Evolutionary conservation across 64 coral and sea anemone species (phyloP), one percentile per base, ranked within the genome.

Genomic region (Porites australiensis): DNA sequence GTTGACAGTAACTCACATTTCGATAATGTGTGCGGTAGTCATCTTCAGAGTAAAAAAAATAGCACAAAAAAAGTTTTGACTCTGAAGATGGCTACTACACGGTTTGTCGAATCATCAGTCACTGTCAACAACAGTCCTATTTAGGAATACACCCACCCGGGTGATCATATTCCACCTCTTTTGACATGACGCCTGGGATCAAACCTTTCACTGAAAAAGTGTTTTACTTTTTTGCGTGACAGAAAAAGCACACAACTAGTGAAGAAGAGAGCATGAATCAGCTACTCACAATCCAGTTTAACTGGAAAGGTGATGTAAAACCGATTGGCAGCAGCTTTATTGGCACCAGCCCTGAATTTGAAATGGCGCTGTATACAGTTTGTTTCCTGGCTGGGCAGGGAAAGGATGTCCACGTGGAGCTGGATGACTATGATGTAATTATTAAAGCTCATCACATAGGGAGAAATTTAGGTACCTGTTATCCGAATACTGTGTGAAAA

Each of bases 271-370:
- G 71, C 3, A 86, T 86, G 20, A 86, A 92, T 20, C 98, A 96
- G 67, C 44, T 99, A 3, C 73, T 99, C 18, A 96, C 98, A n/a
- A 93, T 99, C 16, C 91, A 99, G 47, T 99, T 99, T 18, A 82
- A 78, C 83, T 99, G 98, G 98, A 99, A 94, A 20, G 77, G 91
- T 79, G 94, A 92, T 3, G 82, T 91, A 44, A 99, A 99, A 27
- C 98, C 98, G 18, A 79, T 95, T 15, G 98, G 98, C 2, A 99
- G 98, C 58, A 88, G 88, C 4, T 99, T 99, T 55, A 99, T 99
- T 45, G 98, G 98, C 22, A 99, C 98, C 7, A 99, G 98, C 44
- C 98, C 98, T 13, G 98, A 99, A 73, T 99, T 99, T 72, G 98
- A 99, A 63, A 63, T 99, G 45, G 98, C 98, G 10, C 74, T 99